Evolutionary conservation across 2,888 invertebrate species (phyloP).

Genomic region (Diarsia rubi): DNA sequence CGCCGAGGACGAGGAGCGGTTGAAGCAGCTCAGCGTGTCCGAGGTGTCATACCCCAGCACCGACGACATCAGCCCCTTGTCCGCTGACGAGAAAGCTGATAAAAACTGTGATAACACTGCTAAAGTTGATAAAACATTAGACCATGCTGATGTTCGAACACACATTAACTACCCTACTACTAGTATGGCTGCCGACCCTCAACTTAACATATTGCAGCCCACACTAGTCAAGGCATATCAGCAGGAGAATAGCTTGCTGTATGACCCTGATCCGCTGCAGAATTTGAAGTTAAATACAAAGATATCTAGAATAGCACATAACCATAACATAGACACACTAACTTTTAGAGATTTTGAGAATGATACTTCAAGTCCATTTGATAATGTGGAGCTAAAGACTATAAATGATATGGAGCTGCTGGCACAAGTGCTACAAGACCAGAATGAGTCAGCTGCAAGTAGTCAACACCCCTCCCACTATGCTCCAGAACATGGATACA

Average conservation of each 20-base stretch:
- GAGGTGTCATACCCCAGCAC: conserved; percentile 92
- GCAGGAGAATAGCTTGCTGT: conserved; percentile 81
- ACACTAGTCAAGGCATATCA: conserved; percentile 84
- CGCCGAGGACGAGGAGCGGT: conserved; percentile 87
- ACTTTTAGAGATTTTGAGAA: conserved; percentile 96
- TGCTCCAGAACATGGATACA: conserved; percentile 75
- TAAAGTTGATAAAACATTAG: conserved; percentile 73
- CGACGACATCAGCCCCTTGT: conserved; percentile 90
- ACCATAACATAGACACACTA: conserved; percentile 84
- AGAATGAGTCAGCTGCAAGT: conserved; percentile 80
- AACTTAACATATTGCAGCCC: conserved; percentile 85
- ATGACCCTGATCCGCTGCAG: conserved; percentile 87
- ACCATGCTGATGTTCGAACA: conserved; percentile 67
- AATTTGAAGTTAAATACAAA: conserved; percentile 82
- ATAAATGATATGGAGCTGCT: conserved; percentile 98
- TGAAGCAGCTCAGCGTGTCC: conserved; percentile 90
- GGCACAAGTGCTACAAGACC: conserved; percentile 93
- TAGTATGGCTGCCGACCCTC: conserved; percentile 75
- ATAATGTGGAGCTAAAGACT: conserved; percentile 97
- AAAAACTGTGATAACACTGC: conserved; percentile 80
- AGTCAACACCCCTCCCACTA: conserved; percentile 75
- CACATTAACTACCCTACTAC: conserved; percentile 73
- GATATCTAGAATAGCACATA: conserved; percentile 79
- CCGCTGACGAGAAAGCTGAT: conserved; percentile 87
- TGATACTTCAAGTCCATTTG: conserved; percentile 98